Conservation (phyloP, 2,888 invertebrate species). For the Acronicta leporina region DNA sequence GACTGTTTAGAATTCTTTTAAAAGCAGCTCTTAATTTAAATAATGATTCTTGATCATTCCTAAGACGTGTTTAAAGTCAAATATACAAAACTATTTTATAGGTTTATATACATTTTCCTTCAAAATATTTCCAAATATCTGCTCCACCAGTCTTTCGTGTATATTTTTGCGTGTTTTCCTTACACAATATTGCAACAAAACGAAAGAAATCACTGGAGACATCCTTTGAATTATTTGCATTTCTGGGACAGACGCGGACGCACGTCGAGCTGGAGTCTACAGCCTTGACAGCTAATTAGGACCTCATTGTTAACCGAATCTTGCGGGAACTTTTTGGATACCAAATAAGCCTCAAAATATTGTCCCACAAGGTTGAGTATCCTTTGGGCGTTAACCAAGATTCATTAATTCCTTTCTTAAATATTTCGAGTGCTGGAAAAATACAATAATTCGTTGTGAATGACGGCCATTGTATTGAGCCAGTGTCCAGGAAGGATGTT, state of each 20-base stretch:
- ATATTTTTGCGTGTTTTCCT: constrained; percentile 57
- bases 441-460: constrained; percentile 87
- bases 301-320: constrained; percentile 86
- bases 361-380: constrained; percentile 68
- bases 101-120: background rate
- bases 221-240: constrained; percentile 86
- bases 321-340: constrained; percentile 67
- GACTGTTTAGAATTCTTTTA: background rate
- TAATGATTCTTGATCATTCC: too few species aligned
- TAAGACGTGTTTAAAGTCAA: too few species aligned
- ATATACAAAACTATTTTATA: background rate
- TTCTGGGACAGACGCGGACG: constrained; percentile 81
- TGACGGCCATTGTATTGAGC: constrained; percentile 85
- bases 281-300: constrained; percentile 88
- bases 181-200: constrained; percentile 76
- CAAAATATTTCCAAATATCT: constrained; percentile 1
- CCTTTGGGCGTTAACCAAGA: constrained; percentile 59
- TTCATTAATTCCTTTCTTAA: constrained; percentile 86
- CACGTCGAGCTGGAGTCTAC: constrained; percentile 74
- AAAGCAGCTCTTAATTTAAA: too few species aligned
- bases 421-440: constrained; percentile 86
- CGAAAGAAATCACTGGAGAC: constrained; percentile 85
- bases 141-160: background rate
- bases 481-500: constrained; percentile 88
- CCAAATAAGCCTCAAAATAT: constrained; percentile 60